phyloP scores from a whole-genome alignment of 2,888 invertebrate genomes.

The Cosmia trapezina region DNA sequence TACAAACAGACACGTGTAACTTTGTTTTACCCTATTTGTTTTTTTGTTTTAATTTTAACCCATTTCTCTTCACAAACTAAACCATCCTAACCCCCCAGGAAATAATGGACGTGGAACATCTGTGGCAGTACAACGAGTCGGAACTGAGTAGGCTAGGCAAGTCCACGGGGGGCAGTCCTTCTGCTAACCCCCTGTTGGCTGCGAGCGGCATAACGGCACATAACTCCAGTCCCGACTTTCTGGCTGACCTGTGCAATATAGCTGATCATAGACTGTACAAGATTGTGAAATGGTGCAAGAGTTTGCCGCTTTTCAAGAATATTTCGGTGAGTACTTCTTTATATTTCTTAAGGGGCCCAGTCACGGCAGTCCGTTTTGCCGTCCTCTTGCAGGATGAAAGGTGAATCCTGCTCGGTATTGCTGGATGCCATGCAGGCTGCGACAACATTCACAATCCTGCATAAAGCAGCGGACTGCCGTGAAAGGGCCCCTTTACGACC shows the following conservation, averaged over 20 bases:
- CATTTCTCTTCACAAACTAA: background rate
- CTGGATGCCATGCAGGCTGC: too few relatives aligned
- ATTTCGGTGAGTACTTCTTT: constrained; percentile 93
- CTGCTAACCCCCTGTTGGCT: constrained; percentile 85
- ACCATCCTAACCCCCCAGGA: constrained; percentile 89
- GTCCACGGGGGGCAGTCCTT: constrained; percentile 80
- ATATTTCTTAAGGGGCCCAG: background rate
- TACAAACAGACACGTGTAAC: too few relatives aligned
- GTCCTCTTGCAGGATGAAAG: too few relatives aligned
- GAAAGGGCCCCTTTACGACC: too few relatives aligned
- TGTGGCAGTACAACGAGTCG: constrained; percentile 98
- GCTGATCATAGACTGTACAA: constrained; percentile 98
- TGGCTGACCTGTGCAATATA: constrained; percentile 97
- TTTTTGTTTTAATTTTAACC: too few relatives aligned
- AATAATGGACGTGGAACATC: constrained; percentile 98
- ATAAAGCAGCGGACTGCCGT: too few relatives aligned
- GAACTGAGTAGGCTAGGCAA: constrained; percentile 93
- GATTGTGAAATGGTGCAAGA: constrained; percentile 99
- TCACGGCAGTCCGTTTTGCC: too few relatives aligned
- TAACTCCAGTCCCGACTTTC: constrained; percentile 95
- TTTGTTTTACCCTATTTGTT: too few relatives aligned
- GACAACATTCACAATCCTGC: too few relatives aligned
- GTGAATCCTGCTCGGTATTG: too few relatives aligned
- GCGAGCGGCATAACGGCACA: constrained; percentile 89
- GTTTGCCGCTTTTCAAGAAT: constrained; percentile 98